Percentiles rank a stretch among this genome's conserved stretches.
Conservation (phyloP, 2,797 vertebrate genomes). For the Sebastes ruberrimus region DNA sequence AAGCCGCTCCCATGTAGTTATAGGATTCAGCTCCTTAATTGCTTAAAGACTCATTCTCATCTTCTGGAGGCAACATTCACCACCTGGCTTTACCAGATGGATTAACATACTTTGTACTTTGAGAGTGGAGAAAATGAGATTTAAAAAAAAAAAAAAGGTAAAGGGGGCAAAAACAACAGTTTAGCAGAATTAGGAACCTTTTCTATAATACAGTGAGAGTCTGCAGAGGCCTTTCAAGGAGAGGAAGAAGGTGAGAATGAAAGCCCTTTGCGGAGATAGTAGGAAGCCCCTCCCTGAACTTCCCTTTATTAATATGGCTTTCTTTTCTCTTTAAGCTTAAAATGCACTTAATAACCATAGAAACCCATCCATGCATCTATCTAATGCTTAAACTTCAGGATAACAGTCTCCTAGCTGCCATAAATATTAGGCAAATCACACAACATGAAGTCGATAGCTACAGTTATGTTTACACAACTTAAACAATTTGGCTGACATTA, state of each 20-base stretch:
- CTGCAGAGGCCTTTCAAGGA: not conserved
- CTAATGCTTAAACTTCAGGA: not conserved
- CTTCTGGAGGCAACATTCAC: constrained; percentile 27
- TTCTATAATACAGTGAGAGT: not conserved
- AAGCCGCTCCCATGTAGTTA: constrained; percentile 17
- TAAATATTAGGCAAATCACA: not conserved
- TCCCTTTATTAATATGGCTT: not conserved
- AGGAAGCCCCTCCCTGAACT: not conserved
- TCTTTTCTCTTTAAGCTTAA: not conserved
- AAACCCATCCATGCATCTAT: not conserved
- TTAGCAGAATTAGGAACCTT: not conserved
- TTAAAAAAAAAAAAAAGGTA: not conserved
- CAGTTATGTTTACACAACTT: not conserved
- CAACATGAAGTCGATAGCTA: not conserved
- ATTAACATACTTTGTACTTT: constrained; percentile 35
- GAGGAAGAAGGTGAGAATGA: not conserved
- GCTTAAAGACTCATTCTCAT: constrained; percentile 33
- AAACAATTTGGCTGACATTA: not conserved
- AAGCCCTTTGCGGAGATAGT: not conserved
- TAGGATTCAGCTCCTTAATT: constrained; percentile 46
- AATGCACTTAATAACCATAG: not conserved
- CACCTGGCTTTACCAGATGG: constrained; percentile 41
- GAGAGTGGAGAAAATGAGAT: not conserved
- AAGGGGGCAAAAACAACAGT: not conserved
- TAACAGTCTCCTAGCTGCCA: not conserved